Conservation (phyloP, 2,797 vertebrate species). For the Glossophaga mutica region DNA sequence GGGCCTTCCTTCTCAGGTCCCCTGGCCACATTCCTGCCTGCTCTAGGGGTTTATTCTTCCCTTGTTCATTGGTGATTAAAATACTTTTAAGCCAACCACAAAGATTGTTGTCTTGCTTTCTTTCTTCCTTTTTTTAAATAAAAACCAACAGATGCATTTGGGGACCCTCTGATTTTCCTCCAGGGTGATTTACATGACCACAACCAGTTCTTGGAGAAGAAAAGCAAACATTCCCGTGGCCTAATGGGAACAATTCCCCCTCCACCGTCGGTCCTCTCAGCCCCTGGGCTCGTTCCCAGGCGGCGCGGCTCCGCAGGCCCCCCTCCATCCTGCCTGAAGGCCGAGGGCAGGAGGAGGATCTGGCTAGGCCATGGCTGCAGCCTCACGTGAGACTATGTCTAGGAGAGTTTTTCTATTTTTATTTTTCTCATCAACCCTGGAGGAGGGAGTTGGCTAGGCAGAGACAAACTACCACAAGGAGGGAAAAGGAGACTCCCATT, state of each 20-base stretch:
- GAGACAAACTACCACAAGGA: background rate
- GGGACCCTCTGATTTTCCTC: constrained; percentile 73
- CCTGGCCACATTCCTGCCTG: constrained; percentile 39
- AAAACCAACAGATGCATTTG: constrained; percentile 64
- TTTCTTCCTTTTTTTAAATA: background rate
- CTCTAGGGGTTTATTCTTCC: constrained; percentile 47
- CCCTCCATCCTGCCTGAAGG: background rate
- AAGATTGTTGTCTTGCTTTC: constrained; percentile 59
- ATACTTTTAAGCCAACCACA: constrained; percentile 60
- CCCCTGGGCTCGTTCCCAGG: background rate
- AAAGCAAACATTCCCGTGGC: constrained; percentile 70
- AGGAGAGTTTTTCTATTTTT: background rate
- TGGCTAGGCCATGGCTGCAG: background rate
- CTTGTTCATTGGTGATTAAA: constrained; percentile 61
- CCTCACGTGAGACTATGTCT: background rate
- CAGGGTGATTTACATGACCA: constrained; percentile 60
- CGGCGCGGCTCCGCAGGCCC: background rate
- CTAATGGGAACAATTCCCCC: background rate
- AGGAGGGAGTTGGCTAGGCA: background rate
- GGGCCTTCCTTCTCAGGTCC: background rate
- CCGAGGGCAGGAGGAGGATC: background rate
- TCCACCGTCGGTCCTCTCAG: background rate
- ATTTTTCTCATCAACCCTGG: background rate
- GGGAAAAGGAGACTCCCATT: background rate
- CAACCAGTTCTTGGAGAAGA: constrained; percentile 70